These are phyloP conservation scores for Opisthocomus hoazin DNA, from an alignment of 2,113 vertebrate species.

Conservation along the genomic window DNA sequence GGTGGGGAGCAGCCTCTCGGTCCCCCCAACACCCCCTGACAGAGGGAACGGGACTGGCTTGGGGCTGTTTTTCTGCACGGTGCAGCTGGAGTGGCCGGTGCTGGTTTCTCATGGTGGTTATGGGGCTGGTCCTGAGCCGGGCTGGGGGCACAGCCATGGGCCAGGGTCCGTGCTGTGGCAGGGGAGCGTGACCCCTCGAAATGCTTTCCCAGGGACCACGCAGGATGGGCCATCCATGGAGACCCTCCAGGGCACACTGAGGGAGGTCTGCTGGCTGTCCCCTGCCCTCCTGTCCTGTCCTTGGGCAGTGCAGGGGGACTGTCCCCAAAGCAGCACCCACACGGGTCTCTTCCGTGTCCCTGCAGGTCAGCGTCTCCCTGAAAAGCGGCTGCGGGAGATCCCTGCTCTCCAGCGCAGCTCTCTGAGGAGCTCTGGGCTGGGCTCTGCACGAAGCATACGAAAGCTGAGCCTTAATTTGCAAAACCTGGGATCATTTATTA, in stretches of 20 bases:
- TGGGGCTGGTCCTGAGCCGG: background rate
- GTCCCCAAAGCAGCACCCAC: background rate
- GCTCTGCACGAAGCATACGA: background rate
- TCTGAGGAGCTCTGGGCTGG: background rate
- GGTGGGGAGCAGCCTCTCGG: background rate
- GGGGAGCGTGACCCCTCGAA: background rate
- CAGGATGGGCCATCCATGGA: background rate
- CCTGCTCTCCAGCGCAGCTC: background rate
- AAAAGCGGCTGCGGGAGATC: background rate
- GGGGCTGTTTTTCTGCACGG: background rate
- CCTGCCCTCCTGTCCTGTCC: background rate
- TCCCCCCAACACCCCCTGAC: background rate
- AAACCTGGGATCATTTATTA: background rate
- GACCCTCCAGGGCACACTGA: background rate
- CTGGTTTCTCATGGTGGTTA: background rate
- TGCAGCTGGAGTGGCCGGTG: background rate
- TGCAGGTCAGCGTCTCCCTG: background rate
- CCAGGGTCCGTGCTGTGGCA: background rate
- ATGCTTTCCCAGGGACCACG: background rate
- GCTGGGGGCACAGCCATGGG: background rate
- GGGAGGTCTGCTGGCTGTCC: background rate
- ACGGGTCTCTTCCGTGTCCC: background rate
- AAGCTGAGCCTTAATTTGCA: background rate
- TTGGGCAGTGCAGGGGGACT: accelerated
- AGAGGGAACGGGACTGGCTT: background rate